Evolutionary conservation across 2,888 invertebrate species (phyloP).

Genomic region (Hoplodrina ambigua): DNA sequence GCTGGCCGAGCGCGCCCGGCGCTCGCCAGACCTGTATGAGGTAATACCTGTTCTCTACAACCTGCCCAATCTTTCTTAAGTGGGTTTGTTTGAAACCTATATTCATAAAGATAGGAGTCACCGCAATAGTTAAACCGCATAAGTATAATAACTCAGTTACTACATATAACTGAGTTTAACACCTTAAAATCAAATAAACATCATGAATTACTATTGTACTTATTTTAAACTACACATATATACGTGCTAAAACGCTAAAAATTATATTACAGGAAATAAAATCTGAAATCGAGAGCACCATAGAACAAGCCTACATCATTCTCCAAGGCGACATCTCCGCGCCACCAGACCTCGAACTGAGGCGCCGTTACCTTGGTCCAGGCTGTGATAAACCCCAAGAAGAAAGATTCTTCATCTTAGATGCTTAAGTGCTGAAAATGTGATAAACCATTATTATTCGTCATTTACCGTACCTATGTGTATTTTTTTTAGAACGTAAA

Average conservation of each 20-base stretch:
- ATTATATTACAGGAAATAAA: conserved; percentile 81
- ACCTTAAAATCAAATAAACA: too few relatives aligned
- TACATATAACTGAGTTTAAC: too few relatives aligned
- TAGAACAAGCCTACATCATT: conserved; percentile 89
- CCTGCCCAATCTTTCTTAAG: not conserved
- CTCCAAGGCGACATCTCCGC: conserved; percentile 89
- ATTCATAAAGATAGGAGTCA: not conserved
- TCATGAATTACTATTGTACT: too few relatives aligned
- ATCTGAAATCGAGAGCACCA: conserved; percentile 85
- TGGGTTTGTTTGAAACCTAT: not conserved
- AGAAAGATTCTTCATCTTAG: conserved; percentile 85
- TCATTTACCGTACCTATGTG: conserved; percentile 6
- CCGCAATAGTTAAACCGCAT: too few relatives aligned
- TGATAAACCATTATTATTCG: conserved; percentile 50
- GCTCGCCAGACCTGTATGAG: conserved; percentile 84
- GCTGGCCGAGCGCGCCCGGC: conserved; percentile 88
- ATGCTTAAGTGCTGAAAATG: conserved; percentile 60
- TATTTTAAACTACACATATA: too few relatives aligned
- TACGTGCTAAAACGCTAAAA: not conserved
- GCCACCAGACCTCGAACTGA: conserved; percentile 85
- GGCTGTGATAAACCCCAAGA: conserved; percentile 85
- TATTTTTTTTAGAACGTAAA: conserved; percentile 13
- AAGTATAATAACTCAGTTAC: too few relatives aligned
- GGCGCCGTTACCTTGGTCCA: conserved; percentile 84
- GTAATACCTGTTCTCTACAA: conserved; percentile 59